Percentiles rank a stretch among this genome's conserved stretches.
phyloP scores from a whole-genome alignment of 2,797 vertebrate genomes.

The Pantherophis alleghaniensis region DNA sequence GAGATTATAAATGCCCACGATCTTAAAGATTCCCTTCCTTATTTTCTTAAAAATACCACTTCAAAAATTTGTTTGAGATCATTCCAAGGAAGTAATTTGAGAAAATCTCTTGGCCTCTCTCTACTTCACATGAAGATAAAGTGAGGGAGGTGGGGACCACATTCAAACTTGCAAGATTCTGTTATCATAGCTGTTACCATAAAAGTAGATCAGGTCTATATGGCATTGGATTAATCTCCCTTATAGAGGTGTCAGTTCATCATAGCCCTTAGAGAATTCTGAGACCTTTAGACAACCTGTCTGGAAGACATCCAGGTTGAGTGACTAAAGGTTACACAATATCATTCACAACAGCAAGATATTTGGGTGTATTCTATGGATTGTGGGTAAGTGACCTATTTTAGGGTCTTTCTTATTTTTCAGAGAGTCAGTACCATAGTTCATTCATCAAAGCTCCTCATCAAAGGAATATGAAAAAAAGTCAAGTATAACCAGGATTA shows the following conservation, averaged over 20 bases:
- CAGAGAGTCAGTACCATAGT: background rate
- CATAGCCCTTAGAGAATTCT: background rate
- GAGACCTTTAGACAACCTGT: background rate
- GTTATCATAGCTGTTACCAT: background rate
- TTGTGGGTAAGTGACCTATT: background rate
- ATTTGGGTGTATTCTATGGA: background rate
- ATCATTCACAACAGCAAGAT: background rate
- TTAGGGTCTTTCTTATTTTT: background rate
- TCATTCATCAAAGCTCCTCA: background rate
- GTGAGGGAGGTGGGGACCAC: background rate
- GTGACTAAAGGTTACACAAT: background rate
- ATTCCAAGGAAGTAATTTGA: background rate
- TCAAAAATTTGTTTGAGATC: background rate
- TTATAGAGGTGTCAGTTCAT: background rate
- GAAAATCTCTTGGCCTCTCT: background rate
- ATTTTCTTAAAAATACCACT: background rate
- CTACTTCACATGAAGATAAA: background rate
- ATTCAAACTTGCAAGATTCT: background rate
- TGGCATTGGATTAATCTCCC: background rate
- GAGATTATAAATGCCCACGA: background rate
- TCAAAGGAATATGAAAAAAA: slow-evolving; percentile 62
- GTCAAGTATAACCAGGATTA: too few species aligned
- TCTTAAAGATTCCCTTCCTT: background rate
- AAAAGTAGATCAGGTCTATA: background rate
- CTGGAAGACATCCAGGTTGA: background rate